Conservation (phyloP, 2,888 invertebrate species). For the Macrophya annulata region DNA sequence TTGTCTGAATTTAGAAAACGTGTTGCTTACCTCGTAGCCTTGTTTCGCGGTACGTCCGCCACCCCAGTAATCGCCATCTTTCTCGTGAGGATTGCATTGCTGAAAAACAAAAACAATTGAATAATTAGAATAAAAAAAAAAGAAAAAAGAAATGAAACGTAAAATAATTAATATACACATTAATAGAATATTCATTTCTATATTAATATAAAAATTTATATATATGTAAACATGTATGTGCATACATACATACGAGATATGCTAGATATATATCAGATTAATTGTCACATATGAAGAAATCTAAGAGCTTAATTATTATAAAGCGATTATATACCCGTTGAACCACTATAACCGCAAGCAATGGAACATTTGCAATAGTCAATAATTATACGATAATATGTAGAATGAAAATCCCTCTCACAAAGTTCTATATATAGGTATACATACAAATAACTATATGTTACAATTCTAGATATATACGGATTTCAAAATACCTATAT, state of each 20-base stretch:
- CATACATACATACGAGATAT: background rate
- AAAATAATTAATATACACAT: background rate
- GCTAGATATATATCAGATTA: background rate
- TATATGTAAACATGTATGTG: background rate
- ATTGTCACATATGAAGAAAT: background rate
- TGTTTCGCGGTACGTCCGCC: constrained; percentile 77
- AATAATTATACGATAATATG: background rate
- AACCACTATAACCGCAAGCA: background rate
- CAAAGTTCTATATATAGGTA: background rate
- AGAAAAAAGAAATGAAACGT: too few species aligned
- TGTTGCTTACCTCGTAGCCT: constrained; percentile 77
- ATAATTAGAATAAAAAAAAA: background rate
- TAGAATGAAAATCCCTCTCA: background rate
- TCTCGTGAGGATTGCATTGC: constrained; percentile 79
- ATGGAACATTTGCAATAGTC: constrained; percentile 2
- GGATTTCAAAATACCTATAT: background rate
- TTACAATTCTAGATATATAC: background rate
- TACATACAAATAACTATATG: background rate
- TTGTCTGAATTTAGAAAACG: background rate
- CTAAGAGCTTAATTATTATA: background rate
- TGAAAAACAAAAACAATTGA: constrained; percentile 62
- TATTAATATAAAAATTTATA: background rate
- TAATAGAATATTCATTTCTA: background rate
- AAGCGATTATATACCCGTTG: constrained; percentile 3
- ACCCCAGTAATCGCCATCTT: constrained; percentile 78